Conservation (phyloP, 2,797 vertebrate species). For the Emys orbicularis region DNA sequence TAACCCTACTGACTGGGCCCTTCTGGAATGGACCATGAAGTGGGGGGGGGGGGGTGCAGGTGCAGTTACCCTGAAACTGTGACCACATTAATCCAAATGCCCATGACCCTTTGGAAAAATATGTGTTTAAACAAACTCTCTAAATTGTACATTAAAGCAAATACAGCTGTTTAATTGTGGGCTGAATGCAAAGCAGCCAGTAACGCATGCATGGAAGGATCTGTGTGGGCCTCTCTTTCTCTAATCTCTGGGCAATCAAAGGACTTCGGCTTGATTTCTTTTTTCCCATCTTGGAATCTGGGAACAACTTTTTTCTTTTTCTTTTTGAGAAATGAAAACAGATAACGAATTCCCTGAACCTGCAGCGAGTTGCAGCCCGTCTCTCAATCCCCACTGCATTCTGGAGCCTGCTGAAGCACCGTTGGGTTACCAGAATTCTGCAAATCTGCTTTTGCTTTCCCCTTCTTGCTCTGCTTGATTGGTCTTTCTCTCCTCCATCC, state of each 20-base stretch:
- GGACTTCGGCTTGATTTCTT: slow-evolving; percentile 67
- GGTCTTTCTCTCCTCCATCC: slow-evolving; percentile 48
- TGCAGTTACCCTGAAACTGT: background rate
- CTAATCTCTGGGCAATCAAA: slow-evolving; percentile 68
- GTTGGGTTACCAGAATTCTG: slow-evolving; percentile 54
- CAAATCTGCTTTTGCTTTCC: slow-evolving; percentile 62
- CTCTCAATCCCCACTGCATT: slow-evolving; percentile 19
- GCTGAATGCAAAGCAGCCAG: slow-evolving; percentile 51
- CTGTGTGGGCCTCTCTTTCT: slow-evolving; percentile 70
- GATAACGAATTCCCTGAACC: slow-evolving; percentile 49
- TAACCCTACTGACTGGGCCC: background rate
- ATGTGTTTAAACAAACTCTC: slow-evolving; percentile 52
- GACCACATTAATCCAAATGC: background rate
- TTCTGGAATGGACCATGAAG: background rate
- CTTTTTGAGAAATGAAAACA: slow-evolving; percentile 66
- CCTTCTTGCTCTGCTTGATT: slow-evolving; percentile 51
- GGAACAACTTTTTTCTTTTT: slow-evolving; percentile 56
- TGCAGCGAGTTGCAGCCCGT: slow-evolving; percentile 20
- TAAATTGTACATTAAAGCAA: slow-evolving; percentile 61
- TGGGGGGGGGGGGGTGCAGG: background rate
- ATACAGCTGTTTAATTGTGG: slow-evolving; percentile 70
- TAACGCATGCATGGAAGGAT: slow-evolving; percentile 47
- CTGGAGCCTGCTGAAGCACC: background rate
- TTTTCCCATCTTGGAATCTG: slow-evolving; percentile 37
- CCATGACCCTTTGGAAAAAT: background rate